A percentile compares a stretch with the other conserved stretches of the same genome.
Evolutionary conservation across 1,140 invertebrate species (phyloP).

Genomic region (Aphis craccivora): DNA sequence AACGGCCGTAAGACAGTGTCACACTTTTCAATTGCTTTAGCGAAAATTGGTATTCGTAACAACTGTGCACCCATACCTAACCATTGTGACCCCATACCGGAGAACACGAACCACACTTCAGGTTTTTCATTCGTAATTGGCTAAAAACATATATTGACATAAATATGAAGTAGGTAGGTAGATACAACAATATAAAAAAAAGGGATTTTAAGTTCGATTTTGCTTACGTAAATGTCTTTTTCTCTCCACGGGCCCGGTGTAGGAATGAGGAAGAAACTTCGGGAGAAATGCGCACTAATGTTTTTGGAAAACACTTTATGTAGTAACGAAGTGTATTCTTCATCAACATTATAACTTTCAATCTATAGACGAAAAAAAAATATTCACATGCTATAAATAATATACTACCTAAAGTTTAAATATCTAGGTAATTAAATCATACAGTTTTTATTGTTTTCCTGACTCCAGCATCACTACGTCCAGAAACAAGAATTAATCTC

Average conservation of each 20-base stretch:
- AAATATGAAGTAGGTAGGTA: background rate
- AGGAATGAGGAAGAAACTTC: constrained; percentile 33
- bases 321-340: constrained; percentile 19
- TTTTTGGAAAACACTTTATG: constrained; percentile 33
- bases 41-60: constrained; percentile 74
- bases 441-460: constrained; percentile 14
- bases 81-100: constrained; percentile 77
- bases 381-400: background rate
- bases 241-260: constrained; percentile 15
- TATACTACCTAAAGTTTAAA: background rate
- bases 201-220: background rate
- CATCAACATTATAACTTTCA: constrained; percentile 17
- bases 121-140: constrained; percentile 43
- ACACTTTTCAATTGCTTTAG: constrained; percentile 70
- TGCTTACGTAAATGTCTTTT: constrained; percentile 34
- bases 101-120: constrained; percentile 67
- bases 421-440: background rate
- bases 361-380: constrained; percentile 26
- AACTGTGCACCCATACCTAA: constrained; percentile 70
- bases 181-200: background rate
- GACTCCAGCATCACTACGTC: constrained; percentile 76
- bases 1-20: constrained; percentile 68
- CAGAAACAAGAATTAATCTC: constrained; percentile 70
- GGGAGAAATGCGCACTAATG: background rate
- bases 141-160: background rate